Conservation (phyloP, 1,140 invertebrate species). For the Cyphomyrmex costatus region DNA sequence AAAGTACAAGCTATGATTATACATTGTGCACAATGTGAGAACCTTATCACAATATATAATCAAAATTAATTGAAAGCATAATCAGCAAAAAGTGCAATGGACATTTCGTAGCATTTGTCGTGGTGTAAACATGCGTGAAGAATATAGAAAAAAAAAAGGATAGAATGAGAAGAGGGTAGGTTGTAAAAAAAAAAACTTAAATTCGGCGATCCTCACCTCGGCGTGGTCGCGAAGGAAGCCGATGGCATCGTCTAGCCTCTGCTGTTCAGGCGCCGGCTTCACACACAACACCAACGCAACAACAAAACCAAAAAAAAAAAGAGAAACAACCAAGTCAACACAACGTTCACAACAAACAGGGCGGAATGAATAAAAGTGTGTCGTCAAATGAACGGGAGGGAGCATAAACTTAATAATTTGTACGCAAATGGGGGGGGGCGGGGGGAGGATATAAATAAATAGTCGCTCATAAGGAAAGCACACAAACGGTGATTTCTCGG, state of each 20-base stretch:
- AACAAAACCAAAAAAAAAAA: conserved; percentile 87
- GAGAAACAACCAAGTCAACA: conserved; percentile 87
- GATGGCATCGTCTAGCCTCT: conserved; percentile 96
- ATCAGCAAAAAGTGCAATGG: conserved; percentile 53
- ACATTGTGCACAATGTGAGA: conserved; percentile 38
- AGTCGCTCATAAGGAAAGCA: conserved; percentile 35
- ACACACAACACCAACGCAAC: conserved; percentile 88
- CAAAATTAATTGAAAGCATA: conserved; percentile 44
- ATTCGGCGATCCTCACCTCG: conserved; percentile 89
- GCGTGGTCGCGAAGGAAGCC: conserved; percentile 95
- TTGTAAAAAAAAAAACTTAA: conserved; percentile 79
- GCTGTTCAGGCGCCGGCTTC: conserved; percentile 92
- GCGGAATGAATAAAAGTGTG: conserved; percentile 60
- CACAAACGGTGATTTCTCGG: conserved; percentile 54
- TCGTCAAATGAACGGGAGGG: conserved; percentile 57
- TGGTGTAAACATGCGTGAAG: conserved; percentile 41
- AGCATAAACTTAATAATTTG: conserved; percentile 68
- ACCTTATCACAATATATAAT: conserved; percentile 53
- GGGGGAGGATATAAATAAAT: conserved; percentile 58
- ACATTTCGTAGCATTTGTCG: conserved; percentile 5
- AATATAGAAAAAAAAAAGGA: conserved; percentile 24
- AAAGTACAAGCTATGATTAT: conserved; percentile 43
- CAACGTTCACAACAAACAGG: conserved; percentile 86
- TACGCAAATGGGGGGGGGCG: conserved; percentile 19
- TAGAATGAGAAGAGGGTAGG: background rate